Evolutionary conservation across 2,888 invertebrate genomes (phyloP).

Genomic region (Empis livida): DNA sequence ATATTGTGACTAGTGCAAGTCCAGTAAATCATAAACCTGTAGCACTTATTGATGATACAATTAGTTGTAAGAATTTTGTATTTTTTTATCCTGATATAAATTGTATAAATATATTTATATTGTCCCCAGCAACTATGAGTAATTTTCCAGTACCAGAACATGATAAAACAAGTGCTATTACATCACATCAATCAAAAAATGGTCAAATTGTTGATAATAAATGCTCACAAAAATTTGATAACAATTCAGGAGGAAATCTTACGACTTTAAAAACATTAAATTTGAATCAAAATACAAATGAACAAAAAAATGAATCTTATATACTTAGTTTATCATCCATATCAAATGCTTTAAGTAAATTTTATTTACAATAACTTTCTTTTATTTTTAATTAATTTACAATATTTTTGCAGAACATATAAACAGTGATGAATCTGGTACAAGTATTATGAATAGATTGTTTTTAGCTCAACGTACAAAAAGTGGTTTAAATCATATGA

Average conservation of each 20-base stretch:
- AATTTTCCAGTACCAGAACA: too few relatives aligned
- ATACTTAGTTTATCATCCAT: conserved; percentile 29
- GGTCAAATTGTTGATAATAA: too few relatives aligned
- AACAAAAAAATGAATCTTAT: conserved; percentile 20
- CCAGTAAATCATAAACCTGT: conserved; percentile 16
- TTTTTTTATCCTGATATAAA: too few relatives aligned
- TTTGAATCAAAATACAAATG: too few relatives aligned
- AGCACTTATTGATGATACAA: conserved; percentile 16
- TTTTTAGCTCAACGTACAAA: conserved; percentile 12
- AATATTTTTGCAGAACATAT: conserved; percentile 19
- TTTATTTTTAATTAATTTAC: background rate
- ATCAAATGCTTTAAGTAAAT: conserved; percentile 26
- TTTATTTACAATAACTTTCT: background rate
- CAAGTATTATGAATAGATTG: conserved; percentile 21
- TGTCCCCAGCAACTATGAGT: too few relatives aligned
- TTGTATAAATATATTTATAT: too few relatives aligned
- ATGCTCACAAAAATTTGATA: too few relatives aligned
- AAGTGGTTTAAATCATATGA: conserved; percentile 8
- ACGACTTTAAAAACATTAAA: background rate
- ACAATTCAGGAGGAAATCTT: too few relatives aligned
- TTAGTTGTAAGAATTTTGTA: background rate
- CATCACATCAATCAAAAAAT: too few relatives aligned
- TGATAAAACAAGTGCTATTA: too few relatives aligned
- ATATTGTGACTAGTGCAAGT: conserved; percentile 22
- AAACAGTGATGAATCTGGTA: conserved; percentile 22